Conservation (phyloP, 2,888 invertebrate species). For the Melanostoma scalare region DNA sequence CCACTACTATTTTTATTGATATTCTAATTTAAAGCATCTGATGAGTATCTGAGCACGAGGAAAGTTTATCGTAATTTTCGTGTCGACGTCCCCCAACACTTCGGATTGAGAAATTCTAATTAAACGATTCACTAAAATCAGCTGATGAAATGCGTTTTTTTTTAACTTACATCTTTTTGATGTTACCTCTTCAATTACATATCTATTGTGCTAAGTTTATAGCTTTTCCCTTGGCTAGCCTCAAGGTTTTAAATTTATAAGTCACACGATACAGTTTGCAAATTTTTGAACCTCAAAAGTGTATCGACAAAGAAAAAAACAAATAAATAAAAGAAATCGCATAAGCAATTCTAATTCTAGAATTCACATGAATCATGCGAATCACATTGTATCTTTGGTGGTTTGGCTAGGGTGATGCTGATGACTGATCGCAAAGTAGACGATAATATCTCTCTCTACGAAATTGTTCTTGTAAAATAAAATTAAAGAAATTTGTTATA, state of each 20-base stretch:
- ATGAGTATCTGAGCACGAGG: slow-evolving; percentile 63
- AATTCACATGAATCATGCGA: slow-evolving; percentile 66
- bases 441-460: slow-evolving; percentile 51
- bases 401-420: slow-evolving; percentile 57
- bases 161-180: slow-evolving; percentile 14
- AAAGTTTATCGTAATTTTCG: slow-evolving; percentile 55
- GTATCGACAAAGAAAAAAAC: slow-evolving; percentile 23
- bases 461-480: slow-evolving; percentile 55
- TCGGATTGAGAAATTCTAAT: slow-evolving; percentile 43
- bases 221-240: slow-evolving; percentile 46
- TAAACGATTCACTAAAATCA: slow-evolving; percentile 62
- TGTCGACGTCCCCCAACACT: slow-evolving; percentile 30
- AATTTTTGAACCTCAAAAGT: slow-evolving; percentile 60
- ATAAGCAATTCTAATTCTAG: slow-evolving; percentile 62
- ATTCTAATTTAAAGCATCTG: slow-evolving; percentile 61
- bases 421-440: slow-evolving; percentile 63
- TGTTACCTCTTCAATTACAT: slow-evolving; percentile 28
- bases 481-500: slow-evolving; percentile 47
- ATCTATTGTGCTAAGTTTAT: neutral
- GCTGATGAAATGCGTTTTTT: slow-evolving; percentile 67
- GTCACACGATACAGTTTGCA: slow-evolving; percentile 60
- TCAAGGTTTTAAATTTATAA: slow-evolving; percentile 59
- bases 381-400: slow-evolving; percentile 62
- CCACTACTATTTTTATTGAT: slow-evolving; percentile 60
- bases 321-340: slow-evolving; percentile 2